phyloP scores from a whole-genome alignment of 1,140 invertebrate genomes.

The Bombyx mandarina region DNA sequence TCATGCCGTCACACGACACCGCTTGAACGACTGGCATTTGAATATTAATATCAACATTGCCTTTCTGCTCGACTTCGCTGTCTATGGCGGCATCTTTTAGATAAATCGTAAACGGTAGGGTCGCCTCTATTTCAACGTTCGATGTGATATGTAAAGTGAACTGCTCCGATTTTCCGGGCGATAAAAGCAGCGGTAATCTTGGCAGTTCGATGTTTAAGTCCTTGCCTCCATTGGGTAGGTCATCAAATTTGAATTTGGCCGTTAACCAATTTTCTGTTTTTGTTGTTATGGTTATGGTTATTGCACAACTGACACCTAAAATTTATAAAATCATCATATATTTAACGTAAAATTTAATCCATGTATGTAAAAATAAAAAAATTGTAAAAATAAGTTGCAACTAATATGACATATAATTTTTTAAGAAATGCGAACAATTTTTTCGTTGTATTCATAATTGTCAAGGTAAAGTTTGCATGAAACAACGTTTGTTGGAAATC shows the following conservation, averaged over 20 bases:
- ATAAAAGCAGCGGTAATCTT: slow-evolving; percentile 41
- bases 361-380: too few relatives aligned
- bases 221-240: slow-evolving; percentile 21
- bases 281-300: slow-evolving; percentile 38
- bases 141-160: slow-evolving; percentile 47
- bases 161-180: slow-evolving; percentile 48
- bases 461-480: too few relatives aligned
- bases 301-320: slow-evolving; percentile 38
- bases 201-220: slow-evolving; percentile 49
- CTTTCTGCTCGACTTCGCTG: slow-evolving; percentile 33
- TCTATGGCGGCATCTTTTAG: slow-evolving; percentile 52
- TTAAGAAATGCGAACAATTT: too few relatives aligned
- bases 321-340: neutral
- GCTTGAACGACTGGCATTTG: slow-evolving; percentile 53
- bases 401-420: too few relatives aligned
- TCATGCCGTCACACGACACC: slow-evolving; percentile 47
- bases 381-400: too few relatives aligned
- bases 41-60: slow-evolving; percentile 33
- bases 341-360: too few relatives aligned
- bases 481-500: too few relatives aligned
- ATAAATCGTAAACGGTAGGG: slow-evolving; percentile 36
- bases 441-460: too few relatives aligned
- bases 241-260: slow-evolving; percentile 40
- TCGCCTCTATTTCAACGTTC: slow-evolving; percentile 35
- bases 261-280: slow-evolving; percentile 53